phyloP scores from a whole-genome alignment of 2,113 vertebrate species.

The Anolis sagrei region DNA sequence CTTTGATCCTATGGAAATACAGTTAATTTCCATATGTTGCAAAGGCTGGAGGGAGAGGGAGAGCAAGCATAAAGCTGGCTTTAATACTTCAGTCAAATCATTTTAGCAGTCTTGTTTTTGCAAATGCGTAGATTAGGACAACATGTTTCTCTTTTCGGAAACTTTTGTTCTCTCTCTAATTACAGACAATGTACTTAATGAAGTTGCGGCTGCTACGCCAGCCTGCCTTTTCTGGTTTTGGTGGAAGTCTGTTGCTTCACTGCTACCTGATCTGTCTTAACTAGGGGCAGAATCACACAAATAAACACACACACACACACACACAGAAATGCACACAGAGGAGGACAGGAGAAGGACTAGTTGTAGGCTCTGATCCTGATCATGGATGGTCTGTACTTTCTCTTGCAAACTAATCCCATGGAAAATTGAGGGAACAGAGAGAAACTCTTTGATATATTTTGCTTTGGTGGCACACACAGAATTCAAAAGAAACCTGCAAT shows the following conservation, averaged over 20 bases:
- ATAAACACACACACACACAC: no score
- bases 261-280: not conserved
- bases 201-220: slow-evolving; percentile 9
- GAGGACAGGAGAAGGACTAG: not conserved
- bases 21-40: slow-evolving; percentile 38
- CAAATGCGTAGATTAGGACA: slow-evolving; percentile 27
- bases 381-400: not conserved
- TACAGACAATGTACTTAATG: slow-evolving; percentile 28
- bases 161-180: slow-evolving; percentile 34
- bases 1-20: slow-evolving; percentile 38
- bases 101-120: slow-evolving; percentile 27
- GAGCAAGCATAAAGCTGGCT: slow-evolving; percentile 27
- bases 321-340: not conserved
- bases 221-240: not conserved
- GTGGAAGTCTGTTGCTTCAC: not conserved
- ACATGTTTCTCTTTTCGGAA: slow-evolving; percentile 22
- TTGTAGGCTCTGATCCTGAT: not conserved
- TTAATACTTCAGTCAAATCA: slow-evolving; percentile 31
- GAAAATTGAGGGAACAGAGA: not conserved
- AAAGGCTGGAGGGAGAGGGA: slow-evolving; percentile 12
- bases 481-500: not conserved
- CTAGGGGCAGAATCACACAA: not conserved
- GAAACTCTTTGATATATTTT: slow-evolving; percentile 2
- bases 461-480: not conserved
- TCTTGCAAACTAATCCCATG: slow-evolving; percentile 3